Conservation (phyloP, 2,113 vertebrate species). For the Heterocephalus glaber region DNA sequence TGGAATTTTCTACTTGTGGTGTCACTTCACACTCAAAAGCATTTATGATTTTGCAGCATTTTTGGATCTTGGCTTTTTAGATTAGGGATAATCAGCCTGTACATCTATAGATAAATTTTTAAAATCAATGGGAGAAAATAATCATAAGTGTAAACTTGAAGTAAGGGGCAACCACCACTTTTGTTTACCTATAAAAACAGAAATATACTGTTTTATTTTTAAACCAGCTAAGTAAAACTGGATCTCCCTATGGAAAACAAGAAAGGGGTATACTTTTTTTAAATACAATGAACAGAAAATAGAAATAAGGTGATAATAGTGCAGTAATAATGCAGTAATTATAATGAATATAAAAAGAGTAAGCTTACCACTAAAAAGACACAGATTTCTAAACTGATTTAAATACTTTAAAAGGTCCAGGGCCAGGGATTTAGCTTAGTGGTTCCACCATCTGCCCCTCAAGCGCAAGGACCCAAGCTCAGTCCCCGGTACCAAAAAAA, state of each 20-base stretch:
- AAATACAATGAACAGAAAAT: background rate
- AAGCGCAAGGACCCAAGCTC: too few relatives aligned
- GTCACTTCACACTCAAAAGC: background rate
- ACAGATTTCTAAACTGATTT: background rate
- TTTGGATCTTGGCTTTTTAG: background rate
- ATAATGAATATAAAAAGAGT: slow-evolving; percentile 8
- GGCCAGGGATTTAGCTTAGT: too few relatives aligned
- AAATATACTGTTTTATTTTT: slow-evolving; percentile 31
- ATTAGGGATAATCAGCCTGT: background rate
- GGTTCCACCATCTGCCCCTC: too few relatives aligned
- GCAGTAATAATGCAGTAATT: background rate
- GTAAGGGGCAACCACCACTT: background rate
- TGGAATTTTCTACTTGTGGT: background rate
- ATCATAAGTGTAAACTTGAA: background rate
- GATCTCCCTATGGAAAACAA: background rate
- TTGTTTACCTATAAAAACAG: slow-evolving; percentile 23
- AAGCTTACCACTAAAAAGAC: slow-evolving; percentile 15
- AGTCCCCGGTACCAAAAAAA: too few relatives aligned
- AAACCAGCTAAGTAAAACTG: slow-evolving; percentile 31
- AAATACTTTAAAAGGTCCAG: slow-evolving; percentile 6
- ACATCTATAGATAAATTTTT: background rate
- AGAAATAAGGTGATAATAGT: background rate
- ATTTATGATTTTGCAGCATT: background rate
- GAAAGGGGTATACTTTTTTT: background rate
- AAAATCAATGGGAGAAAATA: slow-evolving; percentile 24